These are phyloP conservation scores for Chironomus tentans DNA, from an alignment of 2,888 invertebrate species.

Conservation along the genomic window DNA sequence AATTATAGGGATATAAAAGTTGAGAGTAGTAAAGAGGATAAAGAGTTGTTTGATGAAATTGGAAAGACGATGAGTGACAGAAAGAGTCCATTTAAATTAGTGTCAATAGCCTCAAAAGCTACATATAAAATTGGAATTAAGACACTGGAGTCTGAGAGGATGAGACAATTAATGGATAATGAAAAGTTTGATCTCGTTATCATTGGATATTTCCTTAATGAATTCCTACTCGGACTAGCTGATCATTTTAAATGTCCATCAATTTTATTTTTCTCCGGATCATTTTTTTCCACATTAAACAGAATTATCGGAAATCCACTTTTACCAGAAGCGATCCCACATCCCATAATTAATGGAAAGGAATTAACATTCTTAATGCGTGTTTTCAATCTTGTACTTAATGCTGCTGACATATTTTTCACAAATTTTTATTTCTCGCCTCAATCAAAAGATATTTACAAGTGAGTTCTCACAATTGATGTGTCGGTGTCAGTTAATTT, in stretches of 20 bases:
- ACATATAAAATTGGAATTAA: too few relatives aligned
- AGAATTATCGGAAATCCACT: conserved; percentile 26
- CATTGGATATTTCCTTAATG: conserved; percentile 36
- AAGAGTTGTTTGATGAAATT: not conserved
- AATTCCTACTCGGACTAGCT: conserved; percentile 36
- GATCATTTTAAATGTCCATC: conserved; percentile 37
- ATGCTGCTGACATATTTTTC: not conserved
- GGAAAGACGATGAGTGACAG: not conserved
- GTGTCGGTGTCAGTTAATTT: not conserved
- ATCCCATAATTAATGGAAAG: not conserved
- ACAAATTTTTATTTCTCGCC: not conserved
- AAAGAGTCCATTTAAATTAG: not conserved
- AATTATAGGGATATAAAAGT: not conserved
- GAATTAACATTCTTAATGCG: not conserved
- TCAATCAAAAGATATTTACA: not conserved
- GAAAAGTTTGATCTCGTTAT: conserved; percentile 35
- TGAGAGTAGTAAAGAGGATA: not conserved
- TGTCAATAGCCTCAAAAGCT: not conserved
- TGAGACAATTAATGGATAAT: conserved; percentile 27
- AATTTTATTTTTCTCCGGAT: conserved; percentile 33
- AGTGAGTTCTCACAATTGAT: not conserved
- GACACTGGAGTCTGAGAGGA: not conserved
- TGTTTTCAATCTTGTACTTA: not conserved
- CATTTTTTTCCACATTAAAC: conserved; percentile 33
- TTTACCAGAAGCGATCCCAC: conserved; percentile 24